Evolutionary conservation across 2,113 vertebrate genomes (phyloP), one percentile per base, ranked within the genome.

Genomic region (Irena cyanogastra): DNA sequence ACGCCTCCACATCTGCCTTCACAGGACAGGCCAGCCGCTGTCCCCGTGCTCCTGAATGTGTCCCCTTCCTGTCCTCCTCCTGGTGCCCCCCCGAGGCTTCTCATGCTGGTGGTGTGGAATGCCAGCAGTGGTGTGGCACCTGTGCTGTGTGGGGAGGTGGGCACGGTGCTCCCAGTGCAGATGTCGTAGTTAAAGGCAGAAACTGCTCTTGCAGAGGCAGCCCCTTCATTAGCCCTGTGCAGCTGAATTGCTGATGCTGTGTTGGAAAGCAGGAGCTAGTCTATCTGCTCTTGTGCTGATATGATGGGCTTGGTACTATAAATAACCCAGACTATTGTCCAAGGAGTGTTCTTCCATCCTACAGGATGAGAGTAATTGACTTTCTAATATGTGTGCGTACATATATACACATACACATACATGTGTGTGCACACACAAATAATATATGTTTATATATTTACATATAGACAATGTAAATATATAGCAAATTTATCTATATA

Each of bases 281-380:
- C 49, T 89, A 7, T 49, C 52, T 66, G 5, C 16, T 68, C 60
- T 87, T 11, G 22, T 68, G 37, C 39, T 6, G 1, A 37, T 66
- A 7, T 56, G 70, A 87, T 83, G 44, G 54, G 28, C 27, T 31
- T 90, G 31, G 24, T 54, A 49, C 82, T 95, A 76, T 94, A 94
- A 96, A 95, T 91, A 95, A 82, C 66, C 21, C 42, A 44, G 80
- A 69, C 42, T 70, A 4, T 59, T 56, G 66, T 83, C 31, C 31
- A 60, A 39, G 33, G 35, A 87, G 16, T 28, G 22, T 82, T 83
- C 37, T 72, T 2, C 70, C 27, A 45, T 91, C 49, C 26, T 76
- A 27, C 6, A 30, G 42, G 47, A 82, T 83, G 45, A 63, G 54
- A 83, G 23, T 81, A 90, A 86, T 70, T 65, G 23, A 30, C 54